Conservation (phyloP, 2,888 invertebrate species). For the Helleia helle region DNA sequence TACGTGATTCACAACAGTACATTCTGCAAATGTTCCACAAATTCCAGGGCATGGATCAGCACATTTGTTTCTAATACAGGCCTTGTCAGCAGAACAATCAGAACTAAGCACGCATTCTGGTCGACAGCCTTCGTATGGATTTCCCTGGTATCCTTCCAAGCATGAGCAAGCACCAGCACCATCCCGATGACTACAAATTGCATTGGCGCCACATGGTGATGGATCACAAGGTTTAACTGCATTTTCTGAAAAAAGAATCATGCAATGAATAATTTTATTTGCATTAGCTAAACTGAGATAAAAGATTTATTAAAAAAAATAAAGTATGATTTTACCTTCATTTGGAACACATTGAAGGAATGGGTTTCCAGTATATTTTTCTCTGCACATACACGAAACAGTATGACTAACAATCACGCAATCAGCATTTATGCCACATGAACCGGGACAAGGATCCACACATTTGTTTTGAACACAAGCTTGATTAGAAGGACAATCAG, state of each 20-base stretch:
- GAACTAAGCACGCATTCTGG: constrained; percentile 91
- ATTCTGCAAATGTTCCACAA: constrained; percentile 88
- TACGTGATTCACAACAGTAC: constrained; percentile 87
- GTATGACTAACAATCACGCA: constrained; percentile 86
- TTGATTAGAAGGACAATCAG: constrained; percentile 83
- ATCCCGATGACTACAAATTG: constrained; percentile 83
- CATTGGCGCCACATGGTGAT: constrained; percentile 90
- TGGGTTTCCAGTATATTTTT: constrained; percentile 86
- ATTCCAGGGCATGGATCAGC: constrained; percentile 89
- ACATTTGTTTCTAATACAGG: constrained; percentile 89
- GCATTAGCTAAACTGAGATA: background rate
- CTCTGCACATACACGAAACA: constrained; percentile 85
- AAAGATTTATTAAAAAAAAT: background rate
- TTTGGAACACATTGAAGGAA: constrained; percentile 83
- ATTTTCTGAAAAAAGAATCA: constrained; percentile 54
- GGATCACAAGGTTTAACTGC: constrained; percentile 85
- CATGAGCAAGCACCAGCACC: constrained; percentile 88
- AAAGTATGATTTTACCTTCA: constrained; percentile 68
- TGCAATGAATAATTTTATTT: background rate
- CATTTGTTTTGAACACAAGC: constrained; percentile 88
- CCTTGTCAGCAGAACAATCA: constrained; percentile 87
- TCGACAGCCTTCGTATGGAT: constrained; percentile 89
- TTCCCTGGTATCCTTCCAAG: constrained; percentile 86
- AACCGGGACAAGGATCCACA: constrained; percentile 86
- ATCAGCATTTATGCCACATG: constrained; percentile 86